Evolutionary conservation across 2,113 vertebrate genomes (phyloP), one percentile per base, ranked within the genome.

Genomic region (Neotragus moschatus): DNA sequence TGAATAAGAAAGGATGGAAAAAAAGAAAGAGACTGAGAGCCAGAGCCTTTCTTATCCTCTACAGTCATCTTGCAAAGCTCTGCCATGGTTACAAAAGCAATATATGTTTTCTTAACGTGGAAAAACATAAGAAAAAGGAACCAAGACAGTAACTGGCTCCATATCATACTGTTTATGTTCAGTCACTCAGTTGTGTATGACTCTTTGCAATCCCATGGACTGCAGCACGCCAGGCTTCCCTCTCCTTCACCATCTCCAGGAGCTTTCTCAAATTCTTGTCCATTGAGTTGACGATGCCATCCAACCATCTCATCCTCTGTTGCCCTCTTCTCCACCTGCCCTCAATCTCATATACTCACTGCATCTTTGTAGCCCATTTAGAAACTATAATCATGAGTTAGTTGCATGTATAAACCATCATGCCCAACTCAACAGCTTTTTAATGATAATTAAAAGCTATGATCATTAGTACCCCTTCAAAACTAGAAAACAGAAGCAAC

Each of bases 401-500:
- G 30, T 14, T 21, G 4, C 17, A 25, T 8, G 9, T 45, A 33
- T 56, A 55, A 84, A 84, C n/a, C n/a, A 58, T 49, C 28, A 47
- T 23, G 53, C 19, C 49, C 61, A 80, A 10, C 49, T 79, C 43
- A 80, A 33, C 30, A 84, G 55, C n/a, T 55, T 89, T 87, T 88
- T 12, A 3, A 63, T 55, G 9, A 36, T 66, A 56, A 66, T 6
- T 33, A 51, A 80, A 79, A 19, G 53, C 53, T 61, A 49, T 79
- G 28, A 19, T 19, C 16, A 79, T 49, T 49, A 79, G 66, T 25
- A 23, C 45, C 28, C 58, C 28, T 43, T 56, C 12, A 36, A 30
- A 60, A 23, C 66, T 60, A 86, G n/a, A 33, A 94, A 95, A 96
- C 85, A 47, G 91, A 47, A 95, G 39, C 3, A 3, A 90, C 98